These are phyloP conservation scores for Leptodactylus fuscus DNA, from an alignment of 2,113 vertebrate genomes.

Conservation along the genomic window DNA sequence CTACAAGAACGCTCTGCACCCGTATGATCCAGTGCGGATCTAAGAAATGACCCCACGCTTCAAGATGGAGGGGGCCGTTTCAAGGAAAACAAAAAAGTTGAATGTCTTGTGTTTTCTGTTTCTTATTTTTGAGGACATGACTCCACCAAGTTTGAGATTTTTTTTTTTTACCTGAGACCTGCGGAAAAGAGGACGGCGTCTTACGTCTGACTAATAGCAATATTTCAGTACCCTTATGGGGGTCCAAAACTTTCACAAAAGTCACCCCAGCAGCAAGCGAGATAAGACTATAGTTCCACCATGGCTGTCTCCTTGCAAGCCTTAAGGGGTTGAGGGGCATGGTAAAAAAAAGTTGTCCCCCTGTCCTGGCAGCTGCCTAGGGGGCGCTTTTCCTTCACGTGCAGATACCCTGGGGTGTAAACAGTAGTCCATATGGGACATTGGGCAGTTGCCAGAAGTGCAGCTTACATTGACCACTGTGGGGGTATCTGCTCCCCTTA, in stretches of 20 bases:
- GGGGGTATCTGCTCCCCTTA: no score
- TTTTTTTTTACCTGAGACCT: neutral
- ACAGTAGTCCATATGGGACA: neutral
- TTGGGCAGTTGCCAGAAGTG: neutral
- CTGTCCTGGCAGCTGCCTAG: neutral
- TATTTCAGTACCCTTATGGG: neutral
- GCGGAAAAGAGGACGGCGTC: neutral
- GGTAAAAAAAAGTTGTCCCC: neutral
- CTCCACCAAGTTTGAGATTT: neutral
- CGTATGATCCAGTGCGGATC: neutral
- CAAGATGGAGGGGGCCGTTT: neutral
- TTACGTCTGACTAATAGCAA: neutral
- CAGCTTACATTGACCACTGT: neutral
- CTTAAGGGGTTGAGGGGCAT: neutral
- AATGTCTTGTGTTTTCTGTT: neutral
- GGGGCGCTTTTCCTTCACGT: neutral
- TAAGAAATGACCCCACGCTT: neutral
- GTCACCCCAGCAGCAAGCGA: no score
- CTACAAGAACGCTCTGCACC: neutral
- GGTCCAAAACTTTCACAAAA: neutral
- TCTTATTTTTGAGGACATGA: neutral
- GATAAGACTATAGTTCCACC: neutral
- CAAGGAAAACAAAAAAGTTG: neutral
- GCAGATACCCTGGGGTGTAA: neutral
- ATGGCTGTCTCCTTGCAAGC: neutral